phyloP scores from a whole-genome alignment of 1,140 invertebrate species.

The Drosophila repleta region DNA sequence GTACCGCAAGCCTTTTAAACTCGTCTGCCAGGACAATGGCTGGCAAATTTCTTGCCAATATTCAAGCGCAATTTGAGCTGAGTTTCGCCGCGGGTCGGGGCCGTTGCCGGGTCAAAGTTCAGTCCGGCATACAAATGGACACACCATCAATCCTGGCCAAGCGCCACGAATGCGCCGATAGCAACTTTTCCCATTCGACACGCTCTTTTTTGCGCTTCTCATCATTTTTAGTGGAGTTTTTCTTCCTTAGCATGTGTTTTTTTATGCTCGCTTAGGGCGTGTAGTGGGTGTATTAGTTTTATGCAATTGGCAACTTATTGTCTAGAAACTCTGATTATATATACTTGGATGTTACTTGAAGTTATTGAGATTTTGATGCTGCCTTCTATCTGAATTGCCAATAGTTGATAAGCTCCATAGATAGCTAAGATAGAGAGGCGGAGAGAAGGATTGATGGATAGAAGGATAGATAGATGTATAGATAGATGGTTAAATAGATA shows the following conservation, averaged over 20 bases:
- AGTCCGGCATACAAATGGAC: slow-evolving; percentile 65
- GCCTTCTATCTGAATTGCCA: no score
- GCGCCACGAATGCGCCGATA: slow-evolving; percentile 35
- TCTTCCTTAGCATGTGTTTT: slow-evolving; percentile 5
- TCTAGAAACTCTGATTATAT: no score
- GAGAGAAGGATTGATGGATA: no score
- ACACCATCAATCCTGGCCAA: slow-evolving; percentile 68
- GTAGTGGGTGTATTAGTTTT: no score
- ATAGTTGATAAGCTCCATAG: no score
- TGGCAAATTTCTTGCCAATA: slow-evolving; percentile 68
- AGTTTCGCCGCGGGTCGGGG: neutral
- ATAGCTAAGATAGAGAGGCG: no score
- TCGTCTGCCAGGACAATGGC: slow-evolving; percentile 48
- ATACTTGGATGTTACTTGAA: no score
- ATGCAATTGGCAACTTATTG: no score
- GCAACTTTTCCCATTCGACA: slow-evolving; percentile 52
- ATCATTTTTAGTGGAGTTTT: slow-evolving; percentile 66
- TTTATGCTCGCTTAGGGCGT: no score
- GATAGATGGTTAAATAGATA: no score
- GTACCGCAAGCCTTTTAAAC: slow-evolving; percentile 61
- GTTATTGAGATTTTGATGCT: no score
- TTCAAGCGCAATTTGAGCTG: slow-evolving; percentile 60
- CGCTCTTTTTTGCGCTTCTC: slow-evolving; percentile 27
- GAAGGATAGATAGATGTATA: no score
- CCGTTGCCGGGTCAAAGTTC: slow-evolving; percentile 10